phyloP scores from a whole-genome alignment of 2,888 invertebrate species.

The Drosophila putrida region DNA sequence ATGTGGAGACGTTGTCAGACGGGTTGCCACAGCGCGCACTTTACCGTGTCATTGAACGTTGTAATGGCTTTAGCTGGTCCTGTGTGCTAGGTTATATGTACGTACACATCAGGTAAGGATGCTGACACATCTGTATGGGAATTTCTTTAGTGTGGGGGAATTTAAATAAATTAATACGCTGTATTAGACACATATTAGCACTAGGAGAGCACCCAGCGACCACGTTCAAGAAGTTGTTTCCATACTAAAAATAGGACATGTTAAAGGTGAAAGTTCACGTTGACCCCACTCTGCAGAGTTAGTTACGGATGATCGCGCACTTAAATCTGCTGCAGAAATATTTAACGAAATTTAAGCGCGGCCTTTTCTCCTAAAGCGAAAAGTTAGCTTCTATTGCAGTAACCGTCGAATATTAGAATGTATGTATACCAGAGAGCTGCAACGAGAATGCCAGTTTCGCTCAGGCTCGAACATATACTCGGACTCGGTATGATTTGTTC shows the following conservation, averaged over 20 bases:
- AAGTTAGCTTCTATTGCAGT: neutral
- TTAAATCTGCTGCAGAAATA: slow-evolving; percentile 34
- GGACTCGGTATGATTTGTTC: too few relatives aligned
- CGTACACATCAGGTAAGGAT: slow-evolving; percentile 34
- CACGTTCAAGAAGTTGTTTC: slow-evolving; percentile 39
- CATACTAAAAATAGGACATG: slow-evolving; percentile 63
- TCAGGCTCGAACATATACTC: too few relatives aligned
- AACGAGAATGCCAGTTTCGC: too few relatives aligned
- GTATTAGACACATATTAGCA: slow-evolving; percentile 77
- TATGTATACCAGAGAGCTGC: too few relatives aligned
- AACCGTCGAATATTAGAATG: neutral
- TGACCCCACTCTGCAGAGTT: slow-evolving; percentile 43
- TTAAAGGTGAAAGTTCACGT: slow-evolving; percentile 70
- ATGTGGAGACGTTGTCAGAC: slow-evolving; percentile 43
- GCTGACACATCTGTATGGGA: slow-evolving; percentile 29
- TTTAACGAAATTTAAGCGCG: slow-evolving; percentile 12
- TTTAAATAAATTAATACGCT: slow-evolving; percentile 80
- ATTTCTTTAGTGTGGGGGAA: slow-evolving; percentile 39
- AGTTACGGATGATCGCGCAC: slow-evolving; percentile 57
- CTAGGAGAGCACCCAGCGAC: slow-evolving; percentile 27
- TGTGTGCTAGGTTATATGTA: slow-evolving; percentile 35
- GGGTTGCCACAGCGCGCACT: slow-evolving; percentile 63
- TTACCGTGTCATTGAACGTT: slow-evolving; percentile 80
- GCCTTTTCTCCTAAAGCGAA: neutral
- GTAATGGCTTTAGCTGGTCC: slow-evolving; percentile 63